Conservation (phyloP, 1,140 invertebrate species). For the Dreissena polymorpha region DNA sequence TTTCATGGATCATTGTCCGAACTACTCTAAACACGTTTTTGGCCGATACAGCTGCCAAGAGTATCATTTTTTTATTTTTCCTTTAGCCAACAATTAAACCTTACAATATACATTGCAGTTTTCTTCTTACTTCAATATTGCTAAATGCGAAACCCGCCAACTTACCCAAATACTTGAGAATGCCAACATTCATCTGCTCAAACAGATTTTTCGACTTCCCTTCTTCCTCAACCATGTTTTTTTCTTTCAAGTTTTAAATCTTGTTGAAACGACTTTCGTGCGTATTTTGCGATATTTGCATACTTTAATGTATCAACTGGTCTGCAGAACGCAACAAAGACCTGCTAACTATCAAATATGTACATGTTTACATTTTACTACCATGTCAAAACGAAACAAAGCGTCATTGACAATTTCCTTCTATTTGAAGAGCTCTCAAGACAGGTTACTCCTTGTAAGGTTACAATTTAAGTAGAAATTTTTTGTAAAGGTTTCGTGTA, state of each 20-base stretch:
- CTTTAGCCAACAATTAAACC: no score
- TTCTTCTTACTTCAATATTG: no score
- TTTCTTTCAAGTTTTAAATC: not conserved
- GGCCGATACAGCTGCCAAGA: no score
- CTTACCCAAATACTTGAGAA: conserved; percentile 67
- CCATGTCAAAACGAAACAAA: not conserved
- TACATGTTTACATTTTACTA: not conserved
- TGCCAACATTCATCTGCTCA: conserved; percentile 66
- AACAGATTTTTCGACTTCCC: conserved; percentile 58
- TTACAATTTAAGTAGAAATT: not conserved
- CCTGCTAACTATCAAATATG: not conserved
- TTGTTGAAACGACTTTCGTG: not conserved
- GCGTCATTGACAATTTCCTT: conserved; percentile 29
- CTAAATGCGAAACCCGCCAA: no score
- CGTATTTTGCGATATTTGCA: not conserved
- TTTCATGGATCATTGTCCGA: no score
- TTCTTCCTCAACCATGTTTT: conserved; percentile 54
- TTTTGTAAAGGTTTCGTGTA: not conserved
- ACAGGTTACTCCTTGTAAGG: not conserved
- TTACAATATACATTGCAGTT: no score
- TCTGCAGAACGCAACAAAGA: not conserved
- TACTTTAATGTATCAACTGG: not conserved
- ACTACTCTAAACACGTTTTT: no score
- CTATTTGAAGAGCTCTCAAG: not conserved
- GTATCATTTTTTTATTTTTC: no score